Base-by-base conservation (phyloP, 1,140 invertebrate species). In the Daktulosphaira vitifoliae region DNA sequence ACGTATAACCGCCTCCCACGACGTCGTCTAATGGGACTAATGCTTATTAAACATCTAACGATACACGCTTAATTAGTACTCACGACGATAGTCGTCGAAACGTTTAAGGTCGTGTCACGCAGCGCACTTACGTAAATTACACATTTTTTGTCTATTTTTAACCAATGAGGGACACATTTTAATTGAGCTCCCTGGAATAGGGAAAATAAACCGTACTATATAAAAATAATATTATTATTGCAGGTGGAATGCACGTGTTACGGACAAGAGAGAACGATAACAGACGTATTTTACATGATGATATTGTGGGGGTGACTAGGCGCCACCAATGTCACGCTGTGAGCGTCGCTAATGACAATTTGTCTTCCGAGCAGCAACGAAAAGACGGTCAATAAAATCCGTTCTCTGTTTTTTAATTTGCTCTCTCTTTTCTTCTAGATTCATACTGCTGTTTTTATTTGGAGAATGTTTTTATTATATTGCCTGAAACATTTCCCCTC, bases 261-360 rank as follows among this genome's bases (percentile, higher is more conserved):
- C 15, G 33, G 15, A n/a, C 8, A 56, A 11, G 20, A 18, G 18
- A 18, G 23, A 13, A 29, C 16, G 7, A 29, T n/a, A 33, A 23
- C 39, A 23, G 42, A 48, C 56, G 15, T 62, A 48, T 46, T 62
- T 62, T 62, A 62, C 56, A 29, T 16, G 42, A 46, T 25, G 56
- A 20, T 62, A n/a, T 48, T 33, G 39, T 38, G 53, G 38, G 56
- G 56, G 56, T 62, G 56, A 48, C 56, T 29, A 62, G 56, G 56
- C 56, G 56, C 56, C 56, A 62, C 42, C 44, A n/a, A 25, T 62
- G 56, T 62, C 56, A 62, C 56, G 56, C 56, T 62, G 56, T 48
- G 56, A 62, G 39, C 56, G 42, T 48, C 56, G 25, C 56, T 62
- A 62, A 62, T 62, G 56, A 62, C 56, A 62, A 62, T 62, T 48